Conservation (phyloP, 2,113 vertebrate species). For the Hyaena hyaena region DNA sequence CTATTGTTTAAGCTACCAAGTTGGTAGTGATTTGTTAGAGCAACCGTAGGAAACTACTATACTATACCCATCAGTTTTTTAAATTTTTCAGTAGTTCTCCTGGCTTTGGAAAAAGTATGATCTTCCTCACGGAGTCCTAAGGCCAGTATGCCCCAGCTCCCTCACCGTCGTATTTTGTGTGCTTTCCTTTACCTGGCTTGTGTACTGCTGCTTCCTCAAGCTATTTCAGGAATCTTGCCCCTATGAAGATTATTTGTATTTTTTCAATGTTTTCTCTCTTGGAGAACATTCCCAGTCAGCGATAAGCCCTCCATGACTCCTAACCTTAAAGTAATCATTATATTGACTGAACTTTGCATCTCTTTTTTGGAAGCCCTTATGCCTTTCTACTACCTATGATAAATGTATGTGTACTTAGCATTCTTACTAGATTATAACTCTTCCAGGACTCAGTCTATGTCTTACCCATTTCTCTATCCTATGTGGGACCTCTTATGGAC, state of each 20-base stretch:
- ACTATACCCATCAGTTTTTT: neutral
- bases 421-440: neutral
- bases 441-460: neutral
- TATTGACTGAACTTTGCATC: neutral
- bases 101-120: neutral
- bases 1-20: neutral
- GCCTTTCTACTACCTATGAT: neutral
- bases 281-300: neutral
- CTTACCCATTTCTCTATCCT: neutral
- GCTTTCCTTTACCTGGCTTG: neutral
- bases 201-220: neutral
- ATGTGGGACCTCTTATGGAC: neutral
- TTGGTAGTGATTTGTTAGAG: neutral
- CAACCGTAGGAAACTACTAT: neutral
- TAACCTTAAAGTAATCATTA: neutral
- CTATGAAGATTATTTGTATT: neutral
- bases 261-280: neutral
- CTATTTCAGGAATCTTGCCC: neutral
- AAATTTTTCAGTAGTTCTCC: neutral
- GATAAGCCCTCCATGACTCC: neutral
- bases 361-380: neutral
- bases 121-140: neutral
- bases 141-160: neutral
- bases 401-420: neutral
- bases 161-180: neutral